Evolutionary conservation across 2,113 vertebrate genomes (phyloP).

Genomic region (Macquaria australasica): DNA sequence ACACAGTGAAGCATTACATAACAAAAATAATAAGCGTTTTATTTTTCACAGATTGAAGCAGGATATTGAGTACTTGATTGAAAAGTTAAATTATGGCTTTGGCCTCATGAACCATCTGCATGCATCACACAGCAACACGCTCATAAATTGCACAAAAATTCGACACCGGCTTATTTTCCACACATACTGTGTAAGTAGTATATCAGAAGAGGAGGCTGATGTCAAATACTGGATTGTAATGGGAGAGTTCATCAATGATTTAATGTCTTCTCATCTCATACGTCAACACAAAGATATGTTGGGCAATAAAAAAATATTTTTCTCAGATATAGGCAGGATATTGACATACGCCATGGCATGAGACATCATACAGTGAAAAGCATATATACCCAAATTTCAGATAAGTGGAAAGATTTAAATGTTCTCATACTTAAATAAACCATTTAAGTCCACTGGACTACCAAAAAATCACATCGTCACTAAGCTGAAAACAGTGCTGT

Average conservation of each 20-base stretch:
- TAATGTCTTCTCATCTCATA: conserved; percentile 19
- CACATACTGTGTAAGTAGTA: not conserved
- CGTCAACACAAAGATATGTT: not conserved
- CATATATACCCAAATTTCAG: too few relatives aligned
- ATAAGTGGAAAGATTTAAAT: not conserved
- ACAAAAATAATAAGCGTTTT: not conserved
- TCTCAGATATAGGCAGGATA: not conserved
- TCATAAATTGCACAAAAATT: conserved; percentile 16
- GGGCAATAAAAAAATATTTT: not conserved
- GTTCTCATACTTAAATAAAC: not conserved
- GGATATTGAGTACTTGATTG: conserved; percentile 11
- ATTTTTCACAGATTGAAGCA: conserved; percentile 6
- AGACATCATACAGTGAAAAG: too few relatives aligned
- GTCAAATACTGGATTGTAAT: conserved; percentile 5
- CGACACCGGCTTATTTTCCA: conserved; percentile 4
- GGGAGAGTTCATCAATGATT: conserved; percentile 20
- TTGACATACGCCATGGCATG: not conserved
- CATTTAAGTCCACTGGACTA: not conserved
- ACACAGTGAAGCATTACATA: not conserved
- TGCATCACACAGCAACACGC: not conserved
- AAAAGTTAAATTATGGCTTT: not conserved
- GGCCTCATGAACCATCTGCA: not conserved
- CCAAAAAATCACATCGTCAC: not conserved
- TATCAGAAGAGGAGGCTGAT: not conserved
- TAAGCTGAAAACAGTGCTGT: not conserved